phyloP scores from a whole-genome alignment of 35 echinoderm and acorn worm genomes.

The Nesometra sesokonis region DNA sequence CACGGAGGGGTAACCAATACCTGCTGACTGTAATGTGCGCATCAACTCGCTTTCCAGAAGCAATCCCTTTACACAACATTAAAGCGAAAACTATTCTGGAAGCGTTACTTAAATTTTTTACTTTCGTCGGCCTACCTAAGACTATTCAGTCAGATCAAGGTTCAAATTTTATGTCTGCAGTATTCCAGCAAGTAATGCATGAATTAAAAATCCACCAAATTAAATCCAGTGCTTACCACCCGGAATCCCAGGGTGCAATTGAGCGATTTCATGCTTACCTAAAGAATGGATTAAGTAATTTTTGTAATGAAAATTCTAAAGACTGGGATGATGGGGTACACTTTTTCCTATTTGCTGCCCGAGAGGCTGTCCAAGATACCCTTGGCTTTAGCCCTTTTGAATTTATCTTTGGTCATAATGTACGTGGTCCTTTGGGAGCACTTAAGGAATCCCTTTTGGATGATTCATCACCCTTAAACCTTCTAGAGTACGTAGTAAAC shows the following conservation, averaged over 20 bases:
- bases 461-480: constrained; percentile 5
- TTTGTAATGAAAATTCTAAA: constrained; percentile 31
- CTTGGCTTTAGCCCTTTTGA: constrained; percentile 56
- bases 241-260: too few species aligned
- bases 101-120: constrained; percentile 53
- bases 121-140: constrained; percentile 47
- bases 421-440: constrained; percentile 52
- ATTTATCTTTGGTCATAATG: constrained; percentile 48
- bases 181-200: constrained; percentile 54
- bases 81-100: constrained; percentile 24
- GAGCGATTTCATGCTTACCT: constrained; percentile 46
- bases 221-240: constrained; percentile 41
- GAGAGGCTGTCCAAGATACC: constrained; percentile 35
- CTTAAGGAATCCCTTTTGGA: constrained; percentile 44
- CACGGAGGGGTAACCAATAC: constrained; percentile 43
- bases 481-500: constrained; percentile 58
- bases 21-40: constrained; percentile 63
- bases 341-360: constrained; percentile 37
- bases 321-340: constrained; percentile 56
- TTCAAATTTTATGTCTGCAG: constrained; percentile 52
- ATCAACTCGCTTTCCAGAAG: constrained; percentile 59
- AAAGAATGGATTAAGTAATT: constrained; percentile 59
- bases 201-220: constrained; percentile 29
- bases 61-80: constrained; percentile 50
- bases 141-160: constrained; percentile 59